Evolutionary conservation across 2,797 vertebrate species (phyloP).

Genomic region (Emydoidea blandingii): DNA sequence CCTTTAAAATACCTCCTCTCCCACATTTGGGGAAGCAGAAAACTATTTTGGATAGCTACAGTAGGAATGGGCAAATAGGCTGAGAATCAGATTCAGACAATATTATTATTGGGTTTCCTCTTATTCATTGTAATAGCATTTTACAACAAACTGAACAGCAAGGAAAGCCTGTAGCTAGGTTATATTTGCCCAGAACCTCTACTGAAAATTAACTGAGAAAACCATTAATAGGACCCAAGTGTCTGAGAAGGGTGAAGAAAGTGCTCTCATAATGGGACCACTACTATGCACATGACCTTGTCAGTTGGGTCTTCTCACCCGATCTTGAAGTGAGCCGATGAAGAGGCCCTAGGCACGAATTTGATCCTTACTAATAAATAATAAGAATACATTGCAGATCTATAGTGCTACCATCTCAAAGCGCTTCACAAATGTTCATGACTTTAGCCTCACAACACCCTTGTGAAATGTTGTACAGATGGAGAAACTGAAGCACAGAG

Average conservation of each 20-base stretch:
- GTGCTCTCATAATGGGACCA: accelerated
- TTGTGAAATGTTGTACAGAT: neutral
- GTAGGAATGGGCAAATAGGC: neutral
- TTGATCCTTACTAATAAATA: neutral
- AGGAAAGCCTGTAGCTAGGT: neutral
- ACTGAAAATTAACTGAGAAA: neutral
- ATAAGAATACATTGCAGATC: neutral
- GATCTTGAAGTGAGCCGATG: neutral
- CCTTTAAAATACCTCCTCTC: neutral
- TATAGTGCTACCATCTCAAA: neutral
- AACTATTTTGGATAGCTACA: neutral
- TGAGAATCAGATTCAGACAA: neutral
- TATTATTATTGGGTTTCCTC: neutral
- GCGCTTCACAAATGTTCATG: neutral
- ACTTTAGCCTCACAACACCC: neutral
- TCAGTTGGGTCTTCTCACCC: neutral
- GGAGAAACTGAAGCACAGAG: neutral
- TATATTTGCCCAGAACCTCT: neutral
- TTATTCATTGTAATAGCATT: neutral
- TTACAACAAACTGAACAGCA: neutral
- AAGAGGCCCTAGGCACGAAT: neutral
- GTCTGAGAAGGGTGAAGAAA: neutral
- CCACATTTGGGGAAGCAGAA: neutral
- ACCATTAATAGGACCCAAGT: neutral
- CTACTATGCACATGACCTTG: neutral